Evolutionary conservation across 2,797 vertebrate species (phyloP), one percentile per base, ranked within the genome.

Genomic region (Chelon labrosus): DNA sequence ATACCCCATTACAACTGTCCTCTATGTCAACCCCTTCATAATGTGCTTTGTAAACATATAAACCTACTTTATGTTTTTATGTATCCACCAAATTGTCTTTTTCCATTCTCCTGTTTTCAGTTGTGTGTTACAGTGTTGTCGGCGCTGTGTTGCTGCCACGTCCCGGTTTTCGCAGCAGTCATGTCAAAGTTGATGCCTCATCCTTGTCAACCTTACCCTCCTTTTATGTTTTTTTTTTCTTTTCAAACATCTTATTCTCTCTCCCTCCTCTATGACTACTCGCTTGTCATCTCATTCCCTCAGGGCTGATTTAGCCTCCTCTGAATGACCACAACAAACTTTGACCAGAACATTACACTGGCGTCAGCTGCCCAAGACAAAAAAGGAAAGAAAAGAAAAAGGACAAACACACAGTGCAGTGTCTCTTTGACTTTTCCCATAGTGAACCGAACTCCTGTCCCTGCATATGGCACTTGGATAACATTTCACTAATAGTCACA

Each of bases 321-420:
- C 44, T 63, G 37, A 72, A 39, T 73, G 82, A 90, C 81, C 87
- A 85, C 80, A 85, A 85, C 42, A 88, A 89, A 89, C 90, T 91
- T 82, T 90, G 86, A 88, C 85, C 83, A 56, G 87, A 71, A 85
- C 63, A 73, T 88, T 89, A 87, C 53, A 47, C 73, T 84, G 79
- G 79, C 84, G 80, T 82, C 75, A 58, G 59, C 65, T 72, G 74
- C 65, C 54, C 74, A 71, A 73, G 65, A 85, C 76, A 90, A 90
- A 74, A 88, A 90, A 90, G 31, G 31, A 35, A 35, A 35, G 31
- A 7, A 35, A 35, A 35, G 31, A 35, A 31, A 31, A 31, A 1
- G 31, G 31, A 35, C 2, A 35, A 35, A 35, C 83, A 79, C 75
- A 70, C 61, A 69, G 60, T 12, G 22, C 78, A 61, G 72, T 20